Evolutionary conservation across 2,113 vertebrate species (phyloP).

Genomic region (Scortum barcoo): DNA sequence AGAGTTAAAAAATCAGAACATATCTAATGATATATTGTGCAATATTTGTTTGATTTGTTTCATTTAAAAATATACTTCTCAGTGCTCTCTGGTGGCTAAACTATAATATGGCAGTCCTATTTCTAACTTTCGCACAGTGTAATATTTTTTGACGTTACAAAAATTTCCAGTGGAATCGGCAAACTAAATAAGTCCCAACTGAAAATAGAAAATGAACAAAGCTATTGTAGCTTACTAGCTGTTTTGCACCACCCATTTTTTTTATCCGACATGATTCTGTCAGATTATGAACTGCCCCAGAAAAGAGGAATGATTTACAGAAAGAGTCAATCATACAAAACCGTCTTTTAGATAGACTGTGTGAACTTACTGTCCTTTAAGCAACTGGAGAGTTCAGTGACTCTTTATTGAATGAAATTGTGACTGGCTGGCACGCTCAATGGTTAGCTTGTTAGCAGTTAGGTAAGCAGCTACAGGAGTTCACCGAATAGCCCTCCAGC

Average conservation of each 20-base stretch:
- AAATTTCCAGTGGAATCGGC: not conserved
- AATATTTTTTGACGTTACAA: not conserved
- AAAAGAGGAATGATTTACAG: not conserved
- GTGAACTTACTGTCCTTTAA: not conserved
- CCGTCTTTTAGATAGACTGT: not conserved
- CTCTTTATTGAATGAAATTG: slow-evolving; percentile 1
- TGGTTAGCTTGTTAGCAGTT: not conserved
- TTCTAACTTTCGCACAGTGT: not conserved
- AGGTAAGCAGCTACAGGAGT: not conserved
- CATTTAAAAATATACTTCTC: not conserved
- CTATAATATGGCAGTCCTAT: not conserved
- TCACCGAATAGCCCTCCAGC: not conserved
- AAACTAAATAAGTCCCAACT: not conserved
- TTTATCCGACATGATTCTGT: not conserved
- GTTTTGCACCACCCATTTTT: not conserved
- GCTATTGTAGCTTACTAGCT: not conserved
- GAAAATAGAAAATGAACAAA: not conserved
- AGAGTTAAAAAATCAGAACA: not conserved
- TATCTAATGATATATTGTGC: too few species aligned
- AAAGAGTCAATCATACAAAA: not conserved
- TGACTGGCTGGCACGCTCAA: not conserved
- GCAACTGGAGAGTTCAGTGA: not conserved
- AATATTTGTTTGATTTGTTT: slow-evolving; percentile 11
- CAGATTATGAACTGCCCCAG: not conserved
- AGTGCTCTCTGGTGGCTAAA: not conserved